Conservation (phyloP, 2,797 vertebrate species). For the Anas bernieri region DNA sequence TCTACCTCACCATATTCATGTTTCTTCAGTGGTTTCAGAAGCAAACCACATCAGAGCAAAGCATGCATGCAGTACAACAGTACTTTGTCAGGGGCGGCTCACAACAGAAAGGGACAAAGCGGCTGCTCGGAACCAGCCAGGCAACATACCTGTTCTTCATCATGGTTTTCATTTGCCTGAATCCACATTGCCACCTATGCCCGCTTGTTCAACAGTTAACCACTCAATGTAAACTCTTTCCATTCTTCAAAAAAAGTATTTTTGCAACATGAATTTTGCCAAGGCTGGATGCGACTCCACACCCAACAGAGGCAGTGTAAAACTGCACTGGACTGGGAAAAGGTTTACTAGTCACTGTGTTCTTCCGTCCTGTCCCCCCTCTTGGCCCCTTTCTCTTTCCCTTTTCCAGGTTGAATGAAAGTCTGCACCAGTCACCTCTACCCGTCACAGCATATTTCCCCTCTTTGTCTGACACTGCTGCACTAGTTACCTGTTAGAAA, state of each 20-base stretch:
- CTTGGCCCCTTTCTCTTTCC: background rate
- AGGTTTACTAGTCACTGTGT: rapidly evolving
- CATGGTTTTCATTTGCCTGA: background rate
- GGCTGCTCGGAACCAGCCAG: background rate
- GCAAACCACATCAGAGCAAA: background rate
- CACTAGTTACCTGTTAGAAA: background rate
- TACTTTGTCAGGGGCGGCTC: background rate
- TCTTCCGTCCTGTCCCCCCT: background rate
- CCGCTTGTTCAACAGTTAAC: background rate
- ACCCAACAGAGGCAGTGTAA: background rate
- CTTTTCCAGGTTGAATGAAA: background rate
- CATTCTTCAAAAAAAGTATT: background rate
- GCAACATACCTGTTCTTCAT: background rate
- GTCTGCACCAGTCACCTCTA: background rate
- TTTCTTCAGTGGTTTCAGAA: background rate
- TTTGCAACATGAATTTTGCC: background rate
- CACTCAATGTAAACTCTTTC: background rate
- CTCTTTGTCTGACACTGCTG: background rate
- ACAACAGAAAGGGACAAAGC: background rate
- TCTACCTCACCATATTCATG: background rate
- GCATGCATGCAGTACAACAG: background rate
- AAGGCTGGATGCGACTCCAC: background rate
- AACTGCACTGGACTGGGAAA: background rate
- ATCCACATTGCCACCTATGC: background rate
- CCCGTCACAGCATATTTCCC: background rate